Conservation (phyloP, 2,888 invertebrate species). For the Mesopsocus fuscifrons region DNA sequence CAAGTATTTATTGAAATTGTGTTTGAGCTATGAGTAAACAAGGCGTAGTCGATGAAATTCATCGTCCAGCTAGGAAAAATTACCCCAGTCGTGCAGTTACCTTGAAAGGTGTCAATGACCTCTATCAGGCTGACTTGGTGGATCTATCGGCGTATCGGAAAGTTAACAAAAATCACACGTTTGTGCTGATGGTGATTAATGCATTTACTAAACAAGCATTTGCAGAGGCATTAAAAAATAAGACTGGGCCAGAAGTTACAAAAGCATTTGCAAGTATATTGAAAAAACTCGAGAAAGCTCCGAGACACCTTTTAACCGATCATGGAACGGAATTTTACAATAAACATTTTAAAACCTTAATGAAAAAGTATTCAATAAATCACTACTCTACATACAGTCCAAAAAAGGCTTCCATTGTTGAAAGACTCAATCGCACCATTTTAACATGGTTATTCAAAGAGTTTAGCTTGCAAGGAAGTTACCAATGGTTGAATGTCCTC, state of each 20-base stretch:
- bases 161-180: constrained; percentile 21
- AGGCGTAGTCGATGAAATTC: constrained; percentile 21
- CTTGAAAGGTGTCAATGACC: constrained; percentile 23
- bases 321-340: constrained; percentile 15
- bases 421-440: constrained; percentile 13
- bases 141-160: constrained; percentile 20
- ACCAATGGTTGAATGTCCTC: constrained; percentile 12
- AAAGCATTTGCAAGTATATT: constrained; percentile 14
- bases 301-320: background rate
- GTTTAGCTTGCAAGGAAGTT: constrained; percentile 12
- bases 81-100: constrained; percentile 21
- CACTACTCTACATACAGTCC: constrained; percentile 13
- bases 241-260: constrained; percentile 19
- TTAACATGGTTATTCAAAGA: constrained; percentile 13
- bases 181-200: constrained; percentile 23
- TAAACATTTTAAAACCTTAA: constrained; percentile 10
- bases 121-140: constrained; percentile 26
- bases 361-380: constrained; percentile 14
- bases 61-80: constrained; percentile 23
- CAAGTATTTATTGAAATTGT: background rate
- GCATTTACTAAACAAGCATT: constrained; percentile 24
- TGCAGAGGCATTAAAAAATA: constrained; percentile 21
- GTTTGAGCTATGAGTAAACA: constrained; percentile 1
- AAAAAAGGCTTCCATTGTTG: constrained; percentile 14
- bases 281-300: background rate